Percentiles rank a stretch among this genome's conserved stretches.
Conservation (phyloP, 2,113 vertebrate species). For the Poicephalus meyeri region DNA sequence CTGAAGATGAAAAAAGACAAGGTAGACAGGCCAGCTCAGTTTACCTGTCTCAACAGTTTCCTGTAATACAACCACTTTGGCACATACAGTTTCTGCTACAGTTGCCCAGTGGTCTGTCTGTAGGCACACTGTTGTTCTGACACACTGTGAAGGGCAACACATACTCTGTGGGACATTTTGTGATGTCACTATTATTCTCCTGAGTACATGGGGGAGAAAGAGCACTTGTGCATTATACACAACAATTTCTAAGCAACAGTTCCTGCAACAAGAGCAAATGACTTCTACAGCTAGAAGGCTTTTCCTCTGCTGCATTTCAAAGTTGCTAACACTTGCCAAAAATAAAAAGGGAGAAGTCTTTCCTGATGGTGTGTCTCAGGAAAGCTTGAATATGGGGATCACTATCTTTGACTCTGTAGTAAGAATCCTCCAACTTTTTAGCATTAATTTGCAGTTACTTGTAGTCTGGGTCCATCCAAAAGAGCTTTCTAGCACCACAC, state of each 20-base stretch:
- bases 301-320: neutral
- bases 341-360: neutral
- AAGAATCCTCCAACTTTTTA: neutral
- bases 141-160: neutral
- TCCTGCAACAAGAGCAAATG: neutral
- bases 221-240: neutral
- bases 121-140: neutral
- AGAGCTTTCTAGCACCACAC: neutral
- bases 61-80: neutral
- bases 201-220: neutral
- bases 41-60: neutral
- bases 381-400: neutral
- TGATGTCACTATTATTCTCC: neutral
- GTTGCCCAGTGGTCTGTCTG: neutral
- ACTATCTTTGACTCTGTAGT: neutral
- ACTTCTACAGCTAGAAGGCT: neutral
- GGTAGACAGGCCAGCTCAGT: neutral
- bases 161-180: neutral
- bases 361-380: neutral
- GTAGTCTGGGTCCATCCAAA: neutral
- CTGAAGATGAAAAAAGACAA: neutral
- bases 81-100: neutral
- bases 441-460: neutral
- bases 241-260: neutral
- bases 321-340: neutral